Evolutionary conservation across 2,888 invertebrate species (phyloP), one percentile per base, ranked within the genome.

Genomic region (Entomobrya multifasciata): DNA sequence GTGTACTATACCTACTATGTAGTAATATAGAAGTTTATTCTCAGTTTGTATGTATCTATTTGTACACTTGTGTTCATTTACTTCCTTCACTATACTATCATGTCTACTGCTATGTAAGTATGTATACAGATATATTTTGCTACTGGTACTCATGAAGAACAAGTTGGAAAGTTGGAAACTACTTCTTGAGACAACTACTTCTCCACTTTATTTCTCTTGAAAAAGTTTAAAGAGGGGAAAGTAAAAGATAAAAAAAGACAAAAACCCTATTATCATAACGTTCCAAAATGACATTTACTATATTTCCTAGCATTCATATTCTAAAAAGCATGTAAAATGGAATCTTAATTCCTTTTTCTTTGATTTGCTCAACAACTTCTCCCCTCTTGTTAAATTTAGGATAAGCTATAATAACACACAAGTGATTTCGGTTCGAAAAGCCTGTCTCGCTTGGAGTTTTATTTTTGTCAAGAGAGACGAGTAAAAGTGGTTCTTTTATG

Each of bases 201-300:
- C 72, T 72, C 27, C 17, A 44, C 67, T 44, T 41, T 36, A 36
- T 17, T 74, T 55, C 55, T 55, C 74, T 74, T 44, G 30, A n/a
- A 30, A 70, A 80, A 80, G 80, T 67, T 81, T 72, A 30, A 52
- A 77, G 77, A 74, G 65, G 57, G 72, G 30, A 55, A 60, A 17
- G 55, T 49, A 60, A 49, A 83, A 55, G 84, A 84, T 62, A 57
- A 72, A 44, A 70, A 74, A 72, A 41, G 76, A 57, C 36, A 67
- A 41, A 60, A 57, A 60, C 17, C 55, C 27, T 55, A 74, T 72
- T 67, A 72, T 72, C 72, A 36, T 15, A 81, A 15, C 55, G 57
- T 81, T 72, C 60, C 60, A 47, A 70, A 72, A 81, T 81, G 60
- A 72, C 81, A 81, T 81, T 55, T 74, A 55, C 74, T 81, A 81